These are phyloP conservation scores for Poeciliopsis occidentalis DNA, from an alignment of 2,113 vertebrate species.

Conservation along the genomic window DNA sequence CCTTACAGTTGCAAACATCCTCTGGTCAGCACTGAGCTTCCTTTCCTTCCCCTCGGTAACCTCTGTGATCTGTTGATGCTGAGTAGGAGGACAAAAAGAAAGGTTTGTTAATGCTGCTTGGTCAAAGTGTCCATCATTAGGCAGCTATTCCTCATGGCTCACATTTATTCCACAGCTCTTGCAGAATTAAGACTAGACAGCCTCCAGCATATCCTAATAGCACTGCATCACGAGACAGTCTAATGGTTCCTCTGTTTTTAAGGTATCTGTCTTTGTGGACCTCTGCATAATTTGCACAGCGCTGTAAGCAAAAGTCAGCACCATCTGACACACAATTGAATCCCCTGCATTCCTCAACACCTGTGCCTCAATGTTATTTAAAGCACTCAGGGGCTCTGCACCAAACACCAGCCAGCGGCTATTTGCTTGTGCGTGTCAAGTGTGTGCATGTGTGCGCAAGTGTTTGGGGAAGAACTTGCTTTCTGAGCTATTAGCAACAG, in stretches of 20 bases:
- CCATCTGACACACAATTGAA: conserved; percentile 68
- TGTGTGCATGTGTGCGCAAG: background rate
- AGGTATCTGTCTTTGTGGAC: conserved; percentile 70
- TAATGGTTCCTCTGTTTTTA: conserved; percentile 72
- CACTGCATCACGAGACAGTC: conserved; percentile 55
- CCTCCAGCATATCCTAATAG: conserved; percentile 58
- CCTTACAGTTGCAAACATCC: conserved; percentile 62
- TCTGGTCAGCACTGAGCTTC: conserved; percentile 49
- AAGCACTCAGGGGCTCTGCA: conserved; percentile 69
- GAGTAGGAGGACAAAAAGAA: conserved; percentile 67
- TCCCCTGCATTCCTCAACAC: conserved; percentile 70
- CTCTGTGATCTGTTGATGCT: conserved; percentile 54
- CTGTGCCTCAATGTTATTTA: conserved; percentile 74
- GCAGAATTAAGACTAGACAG: conserved; percentile 48
- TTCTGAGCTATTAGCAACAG: conserved; percentile 52
- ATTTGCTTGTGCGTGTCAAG: conserved; percentile 52
- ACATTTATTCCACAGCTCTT: conserved; percentile 52
- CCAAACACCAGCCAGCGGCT: conserved; percentile 66
- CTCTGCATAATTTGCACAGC: conserved; percentile 68
- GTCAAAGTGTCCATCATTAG: conserved; percentile 61
- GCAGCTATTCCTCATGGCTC: conserved; percentile 50
- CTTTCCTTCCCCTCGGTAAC: conserved; percentile 56
- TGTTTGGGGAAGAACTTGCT: conserved; percentile 20
- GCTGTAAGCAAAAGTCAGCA: conserved; percentile 74
- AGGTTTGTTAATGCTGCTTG: conserved; percentile 45